These are phyloP conservation scores for Clarias fuscus DNA, from an alignment of 2,797 vertebrate species.

Conservation along the genomic window DNA sequence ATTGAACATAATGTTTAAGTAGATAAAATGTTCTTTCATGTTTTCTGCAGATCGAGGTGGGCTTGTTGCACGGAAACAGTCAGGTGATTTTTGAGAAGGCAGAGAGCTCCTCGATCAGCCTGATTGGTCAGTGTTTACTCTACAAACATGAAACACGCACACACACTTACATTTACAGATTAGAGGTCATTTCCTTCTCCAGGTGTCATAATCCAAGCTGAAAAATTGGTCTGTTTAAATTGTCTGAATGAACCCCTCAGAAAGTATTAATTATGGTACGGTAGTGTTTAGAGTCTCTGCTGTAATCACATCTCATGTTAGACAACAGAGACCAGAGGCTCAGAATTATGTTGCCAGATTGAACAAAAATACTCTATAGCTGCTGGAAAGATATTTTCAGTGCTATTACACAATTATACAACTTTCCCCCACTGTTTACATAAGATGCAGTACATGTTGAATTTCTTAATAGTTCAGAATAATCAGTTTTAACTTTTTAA, in stretches of 20 bases:
- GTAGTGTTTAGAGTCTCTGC: background rate
- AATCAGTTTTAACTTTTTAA: background rate
- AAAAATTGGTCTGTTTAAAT: too few species aligned
- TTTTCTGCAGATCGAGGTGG: slow-evolving; percentile 80
- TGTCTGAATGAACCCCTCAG: background rate
- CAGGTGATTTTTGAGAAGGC: slow-evolving; percentile 97
- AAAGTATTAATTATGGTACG: background rate
- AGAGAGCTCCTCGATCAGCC: slow-evolving; percentile 86
- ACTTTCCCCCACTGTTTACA: background rate
- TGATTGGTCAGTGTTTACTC: slow-evolving; percentile 79
- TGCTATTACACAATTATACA: background rate
- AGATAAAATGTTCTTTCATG: background rate
- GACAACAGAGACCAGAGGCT: background rate
- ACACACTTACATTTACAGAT: background rate
- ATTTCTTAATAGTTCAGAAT: background rate
- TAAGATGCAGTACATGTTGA: background rate
- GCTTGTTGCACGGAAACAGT: slow-evolving; percentile 88
- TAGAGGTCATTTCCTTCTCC: background rate
- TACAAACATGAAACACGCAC: background rate
- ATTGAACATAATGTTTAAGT: background rate
- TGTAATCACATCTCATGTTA: background rate
- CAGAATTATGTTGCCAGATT: background rate
- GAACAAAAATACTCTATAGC: background rate
- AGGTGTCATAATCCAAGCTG: background rate
- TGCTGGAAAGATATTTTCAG: background rate